Conservation (phyloP, 1,140 invertebrate genomes). For the Epicauta chinensis region DNA sequence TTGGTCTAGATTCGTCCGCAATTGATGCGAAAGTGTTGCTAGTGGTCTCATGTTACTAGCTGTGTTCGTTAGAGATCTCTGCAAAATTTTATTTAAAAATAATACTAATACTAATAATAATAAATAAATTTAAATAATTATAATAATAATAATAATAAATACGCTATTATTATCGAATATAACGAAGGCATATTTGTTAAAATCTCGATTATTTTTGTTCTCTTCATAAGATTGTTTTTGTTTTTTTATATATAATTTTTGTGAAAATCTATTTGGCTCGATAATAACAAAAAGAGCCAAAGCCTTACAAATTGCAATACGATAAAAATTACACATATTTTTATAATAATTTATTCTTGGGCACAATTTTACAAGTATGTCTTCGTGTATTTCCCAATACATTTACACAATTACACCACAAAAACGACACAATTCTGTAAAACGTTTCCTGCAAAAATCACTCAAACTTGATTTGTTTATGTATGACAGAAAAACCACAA, state of each 20-base stretch:
- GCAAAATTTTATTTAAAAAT: slow-evolving; percentile 16
- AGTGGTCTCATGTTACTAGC: slow-evolving; percentile 41
- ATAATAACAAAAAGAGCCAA: background rate
- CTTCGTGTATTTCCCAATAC: slow-evolving; percentile 8
- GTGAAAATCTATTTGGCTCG: background rate
- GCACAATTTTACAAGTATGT: slow-evolving; percentile 6
- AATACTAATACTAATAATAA: slow-evolving; percentile 12
- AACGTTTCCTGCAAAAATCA: slow-evolving; percentile 30
- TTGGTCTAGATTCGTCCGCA: slow-evolving; percentile 41
- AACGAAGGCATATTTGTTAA: slow-evolving; percentile 5
- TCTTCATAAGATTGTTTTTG: no score
- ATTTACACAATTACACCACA: background rate
- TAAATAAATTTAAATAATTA: slow-evolving; percentile 4
- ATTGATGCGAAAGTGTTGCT: slow-evolving; percentile 33
- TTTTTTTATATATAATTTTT: background rate
- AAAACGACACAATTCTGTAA: slow-evolving; percentile 11
- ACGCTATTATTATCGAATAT: no score
- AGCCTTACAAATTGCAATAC: slow-evolving; percentile 16
- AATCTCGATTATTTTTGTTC: background rate
- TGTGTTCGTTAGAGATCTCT: slow-evolving; percentile 41
- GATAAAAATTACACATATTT: background rate
- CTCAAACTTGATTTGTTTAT: slow-evolving; percentile 4
- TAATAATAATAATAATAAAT: background rate
- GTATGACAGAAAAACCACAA: background rate
- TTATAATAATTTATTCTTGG: background rate